Conservation (phyloP, 2,797 vertebrate species). For the Hafferia zeledoni region DNA sequence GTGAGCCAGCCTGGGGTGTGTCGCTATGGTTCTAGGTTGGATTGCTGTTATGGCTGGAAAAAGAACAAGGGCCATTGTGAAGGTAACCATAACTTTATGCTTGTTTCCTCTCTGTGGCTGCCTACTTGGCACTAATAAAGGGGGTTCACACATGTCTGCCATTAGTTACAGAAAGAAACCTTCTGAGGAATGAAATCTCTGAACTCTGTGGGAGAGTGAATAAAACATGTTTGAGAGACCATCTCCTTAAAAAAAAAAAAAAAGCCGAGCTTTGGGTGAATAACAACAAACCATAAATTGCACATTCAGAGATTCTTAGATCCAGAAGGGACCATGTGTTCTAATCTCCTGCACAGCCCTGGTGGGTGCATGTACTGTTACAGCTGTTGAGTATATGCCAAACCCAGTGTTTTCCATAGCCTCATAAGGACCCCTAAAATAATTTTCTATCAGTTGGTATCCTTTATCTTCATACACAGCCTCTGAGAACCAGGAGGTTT, state of each 20-base stretch:
- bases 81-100: slow-evolving; percentile 78
- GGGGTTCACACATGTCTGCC: background rate
- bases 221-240: background rate
- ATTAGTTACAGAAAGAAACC: background rate
- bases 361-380: background rate
- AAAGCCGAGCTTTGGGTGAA: background rate
- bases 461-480: background rate
- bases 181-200: background rate
- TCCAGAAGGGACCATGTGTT: background rate
- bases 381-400: background rate
- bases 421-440: background rate
- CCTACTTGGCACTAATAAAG: background rate
- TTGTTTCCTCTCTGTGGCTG: background rate
- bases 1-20: slow-evolving; percentile 86
- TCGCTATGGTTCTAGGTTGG: slow-evolving; percentile 86
- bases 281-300: background rate
- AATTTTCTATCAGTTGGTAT: background rate
- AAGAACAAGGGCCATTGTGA: slow-evolving; percentile 91
- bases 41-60: slow-evolving; percentile 97
- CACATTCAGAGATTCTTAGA: background rate
- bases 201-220: background rate
- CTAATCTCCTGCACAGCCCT: background rate
- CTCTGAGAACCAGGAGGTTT: background rate
- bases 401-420: background rate
- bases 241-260: background rate